phyloP scores from a whole-genome alignment of 1,140 invertebrate species.

The Periplaneta americana region DNA sequence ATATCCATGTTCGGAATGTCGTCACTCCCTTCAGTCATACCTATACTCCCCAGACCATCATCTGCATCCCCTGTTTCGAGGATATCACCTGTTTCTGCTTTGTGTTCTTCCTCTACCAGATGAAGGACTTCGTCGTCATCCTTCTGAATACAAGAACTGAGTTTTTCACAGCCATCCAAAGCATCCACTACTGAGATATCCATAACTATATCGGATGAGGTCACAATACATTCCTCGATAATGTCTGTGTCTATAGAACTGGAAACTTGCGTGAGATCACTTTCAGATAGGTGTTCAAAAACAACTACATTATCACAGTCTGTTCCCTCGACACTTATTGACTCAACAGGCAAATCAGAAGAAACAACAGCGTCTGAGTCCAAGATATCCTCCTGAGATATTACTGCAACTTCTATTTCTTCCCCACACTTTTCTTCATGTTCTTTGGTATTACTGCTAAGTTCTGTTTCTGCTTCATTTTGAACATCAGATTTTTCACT shows the following conservation, averaged over 20 bases:
- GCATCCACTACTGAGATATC: conserved; percentile 47
- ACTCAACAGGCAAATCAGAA: background rate
- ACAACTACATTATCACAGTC: conserved; percentile 24
- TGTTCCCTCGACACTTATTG: background rate
- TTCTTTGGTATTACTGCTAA: background rate
- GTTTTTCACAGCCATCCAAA: conserved; percentile 13
- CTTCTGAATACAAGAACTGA: conserved; percentile 22
- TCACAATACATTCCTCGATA: conserved; percentile 26
- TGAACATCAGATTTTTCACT: background rate
- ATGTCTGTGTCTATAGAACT: conserved; percentile 19
- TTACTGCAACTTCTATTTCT: conserved; percentile 36
- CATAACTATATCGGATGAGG: conserved; percentile 43
- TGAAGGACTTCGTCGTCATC: conserved; percentile 32
- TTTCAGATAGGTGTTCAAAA: conserved; percentile 49
- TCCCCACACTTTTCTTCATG: background rate
- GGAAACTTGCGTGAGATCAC: conserved; percentile 40
- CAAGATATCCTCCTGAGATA: background rate
- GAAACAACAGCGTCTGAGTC: background rate
- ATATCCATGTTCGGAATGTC: background rate
- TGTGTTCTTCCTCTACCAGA: conserved; percentile 37
- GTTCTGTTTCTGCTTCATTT: background rate
- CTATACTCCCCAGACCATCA: background rate
- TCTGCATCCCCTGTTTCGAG: conserved; percentile 18
- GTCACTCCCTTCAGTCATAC: background rate
- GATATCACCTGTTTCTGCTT: conserved; percentile 23